phyloP scores from a whole-genome alignment of 2,797 vertebrate genomes.

The Zenarchopterus dispar region DNA sequence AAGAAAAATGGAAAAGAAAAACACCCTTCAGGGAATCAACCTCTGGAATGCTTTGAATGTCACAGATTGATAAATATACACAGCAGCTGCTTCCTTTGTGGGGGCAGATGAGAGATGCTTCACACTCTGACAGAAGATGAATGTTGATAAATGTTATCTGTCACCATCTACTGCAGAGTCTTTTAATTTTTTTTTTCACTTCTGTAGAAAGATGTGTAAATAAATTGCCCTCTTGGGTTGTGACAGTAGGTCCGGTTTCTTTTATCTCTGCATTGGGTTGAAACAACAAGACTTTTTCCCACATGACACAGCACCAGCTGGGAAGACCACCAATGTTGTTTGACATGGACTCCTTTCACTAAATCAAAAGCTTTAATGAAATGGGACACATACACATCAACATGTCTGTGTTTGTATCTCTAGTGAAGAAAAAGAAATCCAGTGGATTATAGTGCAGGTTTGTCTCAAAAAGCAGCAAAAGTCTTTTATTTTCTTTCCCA shows the following conservation, averaged over 20 bases:
- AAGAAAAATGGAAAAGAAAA: too few relatives aligned
- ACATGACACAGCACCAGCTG: neutral
- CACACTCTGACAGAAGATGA: conserved; percentile 25
- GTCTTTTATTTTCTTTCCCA: conserved; percentile 1
- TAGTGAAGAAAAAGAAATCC: conserved; percentile 9
- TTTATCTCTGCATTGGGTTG: conserved; percentile 38
- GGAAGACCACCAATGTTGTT: conserved; percentile 55
- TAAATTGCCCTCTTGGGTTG: conserved; percentile 21
- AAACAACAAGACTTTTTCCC: conserved; percentile 20
- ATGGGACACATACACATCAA: neutral
- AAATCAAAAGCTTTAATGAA: conserved; percentile 10
- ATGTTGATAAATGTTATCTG: conserved; percentile 38
- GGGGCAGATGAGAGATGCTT: neutral
- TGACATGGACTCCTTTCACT: conserved; percentile 29
- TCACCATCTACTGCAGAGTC: conserved; percentile 24
- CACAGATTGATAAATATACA: neutral
- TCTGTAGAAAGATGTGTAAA: conserved; percentile 33
- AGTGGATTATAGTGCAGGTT: neutral
- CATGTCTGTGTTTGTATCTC: neutral
- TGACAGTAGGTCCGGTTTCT: conserved; percentile 23
- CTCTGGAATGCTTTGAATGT: conserved; percentile 7
- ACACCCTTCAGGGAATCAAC: neutral
- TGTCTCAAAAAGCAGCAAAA: neutral
- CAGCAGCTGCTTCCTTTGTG: conserved; percentile 25
- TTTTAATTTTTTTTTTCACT: conserved; percentile 11